Base-by-base conservation (phyloP, 2,888 invertebrate genomes). In the Melanostoma scalare region DNA sequence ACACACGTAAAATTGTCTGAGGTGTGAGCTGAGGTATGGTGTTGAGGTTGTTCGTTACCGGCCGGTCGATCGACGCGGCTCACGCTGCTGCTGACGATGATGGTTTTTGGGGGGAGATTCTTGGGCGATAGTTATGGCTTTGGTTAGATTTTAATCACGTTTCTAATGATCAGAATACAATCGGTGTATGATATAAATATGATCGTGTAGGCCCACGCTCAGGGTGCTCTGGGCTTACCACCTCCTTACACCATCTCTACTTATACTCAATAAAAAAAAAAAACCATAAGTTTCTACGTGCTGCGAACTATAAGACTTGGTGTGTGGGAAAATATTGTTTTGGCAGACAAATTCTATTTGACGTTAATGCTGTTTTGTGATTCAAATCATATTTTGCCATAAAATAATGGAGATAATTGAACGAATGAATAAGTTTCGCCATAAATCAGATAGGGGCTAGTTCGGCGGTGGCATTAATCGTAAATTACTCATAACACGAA, bases 131-230 rank as follows among this genome's bases (percentile, higher is more conserved):
- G 74, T 84, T 75, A 79, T 79, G 84, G 84, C 75, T 75, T 79
- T 79, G 84, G 84, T 79, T 75, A 84, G 84, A 84, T 84, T 84
- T 84, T 84, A 84, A 84, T 84, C 84, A 84, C 84, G 84, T 84
- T 79, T 79, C 42, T 84, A 79, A 79, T 84, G 84, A 78, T 84
- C 73, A 56, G 55, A 76, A 76, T 67, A 72, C 72, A 61, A 72
- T 69, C 75, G 71, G 68, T 77, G 82, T 82, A 77, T 82, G 82
- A 82, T 77, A 82, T 74, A 77, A 82, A 82, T 82, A 82, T 82
- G 82, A 82, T 82, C 46, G 68, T 61, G 74, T 53, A 58, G 36
- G 75, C 71, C 75, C 75, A 78, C 58, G 72, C 65, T 58, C 65
- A 78, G 67, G 75, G 75, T 60, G 36, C 65, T 72, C 44, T 61